phyloP scores from a whole-genome alignment of 2,888 invertebrate genomes.

The Epistrophe grossulariae region DNA sequence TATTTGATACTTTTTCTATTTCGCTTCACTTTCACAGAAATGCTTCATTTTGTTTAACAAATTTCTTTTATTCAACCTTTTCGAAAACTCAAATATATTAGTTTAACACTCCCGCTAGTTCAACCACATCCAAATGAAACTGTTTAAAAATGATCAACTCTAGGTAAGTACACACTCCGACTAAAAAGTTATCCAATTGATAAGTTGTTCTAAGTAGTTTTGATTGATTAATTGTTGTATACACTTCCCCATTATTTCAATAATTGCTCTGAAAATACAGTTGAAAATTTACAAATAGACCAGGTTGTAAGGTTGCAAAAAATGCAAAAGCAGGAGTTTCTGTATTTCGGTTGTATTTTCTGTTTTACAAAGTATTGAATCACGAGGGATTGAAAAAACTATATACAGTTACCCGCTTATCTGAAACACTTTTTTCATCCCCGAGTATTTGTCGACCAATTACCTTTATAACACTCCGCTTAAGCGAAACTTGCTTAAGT shows the following conservation, averaged over 20 bases:
- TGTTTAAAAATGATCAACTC: not conserved
- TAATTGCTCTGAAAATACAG: not conserved
- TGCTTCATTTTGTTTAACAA: not conserved
- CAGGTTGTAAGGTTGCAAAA: not conserved
- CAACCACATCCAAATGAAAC: not conserved
- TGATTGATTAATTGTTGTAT: conserved; percentile 3
- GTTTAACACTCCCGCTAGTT: not conserved
- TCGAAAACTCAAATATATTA: not conserved
- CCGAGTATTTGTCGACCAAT: no score
- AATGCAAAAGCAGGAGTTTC: no score
- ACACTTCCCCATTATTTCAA: not conserved
- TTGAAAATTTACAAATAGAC: not conserved
- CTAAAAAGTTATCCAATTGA: not conserved
- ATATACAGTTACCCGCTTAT: no score
- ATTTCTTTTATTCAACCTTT: not conserved
- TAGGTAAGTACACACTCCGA: not conserved
- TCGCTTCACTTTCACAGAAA: not conserved
- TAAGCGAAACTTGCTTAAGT: no score
- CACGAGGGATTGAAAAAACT: no score
- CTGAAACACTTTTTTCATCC: no score
- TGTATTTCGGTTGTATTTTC: no score
- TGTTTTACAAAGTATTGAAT: no score
- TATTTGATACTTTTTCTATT: no score
- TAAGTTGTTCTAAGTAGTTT: not conserved
- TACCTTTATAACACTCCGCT: no score